Evolutionary conservation across 2,113 vertebrate genomes (phyloP).

Genomic region (Nesoenas mayeri): DNA sequence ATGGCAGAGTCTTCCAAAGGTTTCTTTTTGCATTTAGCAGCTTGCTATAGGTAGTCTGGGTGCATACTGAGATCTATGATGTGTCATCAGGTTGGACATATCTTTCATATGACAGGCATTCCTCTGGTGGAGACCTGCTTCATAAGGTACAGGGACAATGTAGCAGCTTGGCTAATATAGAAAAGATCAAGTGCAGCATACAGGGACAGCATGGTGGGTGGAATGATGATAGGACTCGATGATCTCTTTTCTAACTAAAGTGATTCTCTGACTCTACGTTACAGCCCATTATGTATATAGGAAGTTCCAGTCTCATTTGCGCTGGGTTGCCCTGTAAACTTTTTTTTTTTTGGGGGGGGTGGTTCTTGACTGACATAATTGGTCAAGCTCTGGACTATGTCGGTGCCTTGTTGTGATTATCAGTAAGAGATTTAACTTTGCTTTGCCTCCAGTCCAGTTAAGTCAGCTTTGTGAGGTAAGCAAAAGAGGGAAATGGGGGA

Average conservation of each 20-base stretch:
- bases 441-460: neutral
- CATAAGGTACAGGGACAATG: rapidly evolving
- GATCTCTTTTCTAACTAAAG: no score
- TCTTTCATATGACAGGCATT: neutral
- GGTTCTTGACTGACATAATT: neutral
- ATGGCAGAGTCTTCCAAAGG: neutral
- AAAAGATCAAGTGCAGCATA: rapidly evolving
- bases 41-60: neutral
- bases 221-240: no score
- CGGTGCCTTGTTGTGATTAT: neutral
- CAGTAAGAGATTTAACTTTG: neutral
- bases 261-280: no score
- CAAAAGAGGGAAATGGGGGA: neutral
- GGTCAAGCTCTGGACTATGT: neutral
- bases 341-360: rapidly evolving
- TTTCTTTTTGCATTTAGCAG: neutral
- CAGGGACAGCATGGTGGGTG: neutral
- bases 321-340: neutral
- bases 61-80: rapidly evolving
- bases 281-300: neutral
- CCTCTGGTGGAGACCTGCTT: neutral
- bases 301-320: neutral
- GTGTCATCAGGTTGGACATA: rapidly evolving
- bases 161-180: rapidly evolving
- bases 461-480: neutral